Evolutionary conservation across 2,113 vertebrate species (phyloP).

Genomic region (Nothoprocta perdicaria): DNA sequence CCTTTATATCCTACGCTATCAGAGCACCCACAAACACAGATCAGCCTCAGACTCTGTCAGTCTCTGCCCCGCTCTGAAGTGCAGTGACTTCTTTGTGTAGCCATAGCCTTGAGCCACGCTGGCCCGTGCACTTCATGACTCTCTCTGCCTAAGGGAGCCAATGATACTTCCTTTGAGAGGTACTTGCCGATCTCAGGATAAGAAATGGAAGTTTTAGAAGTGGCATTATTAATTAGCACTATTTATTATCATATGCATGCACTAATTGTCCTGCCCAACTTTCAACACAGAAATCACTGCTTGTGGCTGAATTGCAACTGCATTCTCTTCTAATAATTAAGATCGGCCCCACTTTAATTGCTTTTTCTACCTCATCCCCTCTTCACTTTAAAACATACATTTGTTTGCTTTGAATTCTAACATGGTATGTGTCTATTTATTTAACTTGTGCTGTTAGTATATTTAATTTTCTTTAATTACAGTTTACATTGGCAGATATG

Average conservation of each 20-base stretch:
- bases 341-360: background rate
- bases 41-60: background rate
- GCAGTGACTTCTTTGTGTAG: slow-evolving; percentile 7
- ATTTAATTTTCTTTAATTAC: slow-evolving; percentile 29
- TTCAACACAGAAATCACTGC: background rate
- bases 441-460: background rate
- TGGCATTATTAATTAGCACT: background rate
- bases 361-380: background rate
- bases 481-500: background rate
- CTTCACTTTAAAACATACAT: background rate
- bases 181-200: background rate
- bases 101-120: background rate
- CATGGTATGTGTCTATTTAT: background rate
- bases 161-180: slow-evolving; percentile 8
- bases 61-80: slow-evolving; percentile 17
- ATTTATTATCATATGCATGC: slow-evolving; percentile 6
- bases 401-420: slow-evolving; percentile 30
- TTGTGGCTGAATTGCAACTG: background rate
- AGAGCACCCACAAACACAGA: background rate
- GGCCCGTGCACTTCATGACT: slow-evolving; percentile 3
- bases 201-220: slow-evolving; percentile 30
- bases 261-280: background rate
- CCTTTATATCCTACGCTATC: slow-evolving; percentile 14
- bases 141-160: slow-evolving; percentile 17
- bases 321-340: background rate